These are phyloP conservation scores for Creontiades dilutus DNA, from an alignment of 2,888 invertebrate species.

Conservation along the genomic window DNA sequence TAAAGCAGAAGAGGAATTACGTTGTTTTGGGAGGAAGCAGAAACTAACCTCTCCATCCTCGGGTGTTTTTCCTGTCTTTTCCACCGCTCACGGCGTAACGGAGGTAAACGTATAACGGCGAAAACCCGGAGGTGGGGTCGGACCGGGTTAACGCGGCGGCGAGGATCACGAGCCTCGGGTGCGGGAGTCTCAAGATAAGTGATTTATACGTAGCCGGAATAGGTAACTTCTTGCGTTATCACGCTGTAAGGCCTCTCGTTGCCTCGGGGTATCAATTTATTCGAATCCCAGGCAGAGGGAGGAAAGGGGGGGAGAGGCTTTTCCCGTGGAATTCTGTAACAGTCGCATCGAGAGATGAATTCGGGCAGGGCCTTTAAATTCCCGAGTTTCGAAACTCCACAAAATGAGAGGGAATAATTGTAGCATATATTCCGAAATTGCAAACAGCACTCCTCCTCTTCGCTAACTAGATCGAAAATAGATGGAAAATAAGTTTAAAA, in stretches of 20 bases:
- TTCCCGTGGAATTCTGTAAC: background rate
- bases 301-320: background rate
- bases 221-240: constrained; percentile 28
- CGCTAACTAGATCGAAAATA: too few relatives aligned
- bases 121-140: background rate
- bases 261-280: constrained; percentile 7
- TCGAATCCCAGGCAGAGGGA: background rate
- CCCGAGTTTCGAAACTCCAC: background rate
- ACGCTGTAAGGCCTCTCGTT: background rate
- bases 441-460: too few relatives aligned
- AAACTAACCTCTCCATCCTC: constrained; percentile 42
- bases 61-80: constrained; percentile 33
- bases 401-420: too few relatives aligned
- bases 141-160: background rate
- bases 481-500: too few relatives aligned
- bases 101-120: background rate
- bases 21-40: constrained; percentile 46
- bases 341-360: background rate
- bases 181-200: constrained; percentile 12
- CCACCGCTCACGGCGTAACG: background rate
- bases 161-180: background rate
- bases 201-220: constrained; percentile 29
- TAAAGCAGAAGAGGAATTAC: constrained; percentile 58
- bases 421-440: too few relatives aligned
- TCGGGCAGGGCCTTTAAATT: background rate